Evolutionary conservation across 2,888 invertebrate species (phyloP).

Genomic region (Spilarctia lutea): DNA sequence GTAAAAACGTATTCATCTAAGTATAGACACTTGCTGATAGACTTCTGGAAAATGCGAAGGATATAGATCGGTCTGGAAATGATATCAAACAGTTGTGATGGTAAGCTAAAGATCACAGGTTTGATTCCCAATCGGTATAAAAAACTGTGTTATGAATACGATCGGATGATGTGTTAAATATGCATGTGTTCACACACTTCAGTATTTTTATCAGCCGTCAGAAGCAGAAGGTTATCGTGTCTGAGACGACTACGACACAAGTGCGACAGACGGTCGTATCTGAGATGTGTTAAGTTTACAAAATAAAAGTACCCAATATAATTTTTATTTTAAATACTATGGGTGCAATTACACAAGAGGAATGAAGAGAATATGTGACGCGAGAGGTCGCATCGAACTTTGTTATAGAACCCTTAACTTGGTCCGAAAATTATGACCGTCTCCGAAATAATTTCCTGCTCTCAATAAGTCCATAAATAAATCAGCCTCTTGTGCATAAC

Average conservation of each 20-base stretch:
- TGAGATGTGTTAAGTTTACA: no score
- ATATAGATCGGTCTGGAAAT: conserved; percentile 27
- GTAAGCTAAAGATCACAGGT: not conserved
- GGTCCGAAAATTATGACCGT: not conserved
- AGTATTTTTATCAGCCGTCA: no score
- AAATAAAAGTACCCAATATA: no score
- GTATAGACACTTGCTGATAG: conserved; percentile 31
- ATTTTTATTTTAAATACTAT: not conserved
- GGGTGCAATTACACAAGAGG: not conserved
- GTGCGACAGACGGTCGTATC: no score
- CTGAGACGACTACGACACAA: no score
- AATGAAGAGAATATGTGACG: not conserved
- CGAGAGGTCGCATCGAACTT: not conserved
- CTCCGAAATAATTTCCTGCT: not conserved
- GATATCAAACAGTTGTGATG: not conserved
- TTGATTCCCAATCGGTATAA: no score
- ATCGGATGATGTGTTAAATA: not conserved
- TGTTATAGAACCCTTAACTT: not conserved
- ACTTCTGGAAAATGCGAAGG: conserved; percentile 14
- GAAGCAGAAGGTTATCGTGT: no score
- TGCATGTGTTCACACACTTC: no score
- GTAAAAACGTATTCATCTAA: conserved; percentile 42
- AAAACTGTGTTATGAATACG: not conserved
- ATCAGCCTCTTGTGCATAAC: not conserved
- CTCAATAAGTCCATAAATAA: not conserved